phyloP scores from a whole-genome alignment of 2,888 invertebrate genomes.

The Cryptus viduatorius region DNA sequence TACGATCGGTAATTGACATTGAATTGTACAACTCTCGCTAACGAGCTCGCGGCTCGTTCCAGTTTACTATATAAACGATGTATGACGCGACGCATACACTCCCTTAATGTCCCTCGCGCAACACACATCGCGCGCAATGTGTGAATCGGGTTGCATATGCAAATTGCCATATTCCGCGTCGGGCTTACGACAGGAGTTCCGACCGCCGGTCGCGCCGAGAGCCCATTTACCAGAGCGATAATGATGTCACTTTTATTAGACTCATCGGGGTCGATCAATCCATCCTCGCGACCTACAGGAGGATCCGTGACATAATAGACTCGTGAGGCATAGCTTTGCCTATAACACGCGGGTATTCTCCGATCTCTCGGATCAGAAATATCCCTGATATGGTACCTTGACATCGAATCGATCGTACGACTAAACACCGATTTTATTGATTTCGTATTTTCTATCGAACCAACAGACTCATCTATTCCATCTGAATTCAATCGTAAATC shows the following conservation, averaged over 20 bases:
- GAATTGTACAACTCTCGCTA: constrained; percentile 67
- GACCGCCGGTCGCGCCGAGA: constrained; percentile 37
- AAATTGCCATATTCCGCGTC: constrained; percentile 49
- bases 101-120: no score
- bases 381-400: no score
- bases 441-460: no score
- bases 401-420: no score
- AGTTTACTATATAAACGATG: constrained; percentile 30
- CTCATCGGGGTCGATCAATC: constrained; percentile 81
- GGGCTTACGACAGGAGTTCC: constrained; percentile 2
- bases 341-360: no score
- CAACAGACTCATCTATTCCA: no score
- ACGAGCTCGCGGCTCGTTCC: constrained; percentile 66
- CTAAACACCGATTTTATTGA: no score
- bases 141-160: constrained; percentile 66
- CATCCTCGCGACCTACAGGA: constrained; percentile 62
- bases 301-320: constrained; percentile 48
- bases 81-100: neutral
- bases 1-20: constrained; percentile 70
- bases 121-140: neutral
- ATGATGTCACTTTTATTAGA: constrained; percentile 83
- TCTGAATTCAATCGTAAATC: no score
- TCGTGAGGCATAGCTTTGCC: neutral
- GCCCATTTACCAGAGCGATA: constrained; percentile 73
- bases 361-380: no score